These are phyloP conservation scores for Calyptommatus sinebrachiatus DNA, from an alignment of 2,113 vertebrate species.

Conservation along the genomic window DNA sequence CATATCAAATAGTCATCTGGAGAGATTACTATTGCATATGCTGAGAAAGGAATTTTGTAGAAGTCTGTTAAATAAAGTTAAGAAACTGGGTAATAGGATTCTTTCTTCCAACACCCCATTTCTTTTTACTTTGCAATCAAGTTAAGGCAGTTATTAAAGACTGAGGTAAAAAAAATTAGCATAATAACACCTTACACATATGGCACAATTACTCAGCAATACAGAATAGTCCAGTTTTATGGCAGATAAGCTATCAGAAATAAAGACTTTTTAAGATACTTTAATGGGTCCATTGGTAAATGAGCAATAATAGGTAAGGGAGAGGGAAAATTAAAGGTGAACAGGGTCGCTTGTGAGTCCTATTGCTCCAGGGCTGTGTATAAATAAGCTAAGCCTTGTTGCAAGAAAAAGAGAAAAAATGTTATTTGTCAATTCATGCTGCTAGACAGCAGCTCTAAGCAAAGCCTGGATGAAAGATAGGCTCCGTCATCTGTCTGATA, in stretches of 20 bases:
- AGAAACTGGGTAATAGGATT: too few species aligned
- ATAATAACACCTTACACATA: conserved; percentile 10
- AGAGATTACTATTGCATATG: not conserved
- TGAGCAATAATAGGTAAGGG: not conserved
- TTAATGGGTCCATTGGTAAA: not conserved
- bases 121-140: not conserved
- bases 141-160: not conserved
- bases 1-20: not conserved
- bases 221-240: not conserved
- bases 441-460: not conserved
- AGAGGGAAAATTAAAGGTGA: conserved; percentile 5
- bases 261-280: not conserved
- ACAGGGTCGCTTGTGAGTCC: not conserved
- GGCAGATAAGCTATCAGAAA: not conserved
- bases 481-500: not conserved
- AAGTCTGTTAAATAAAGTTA: not conserved
- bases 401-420: not conserved
- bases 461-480: not conserved
- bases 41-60: not conserved
- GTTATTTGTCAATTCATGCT: not conserved
- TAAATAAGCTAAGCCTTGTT: not conserved
- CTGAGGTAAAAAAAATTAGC: not conserved
- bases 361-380: not conserved
- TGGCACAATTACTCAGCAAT: not conserved
- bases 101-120: not conserved